These are phyloP conservation scores for Aptenodytes forsteri DNA, from an alignment of 2,113 vertebrate species.

Conservation along the genomic window DNA sequence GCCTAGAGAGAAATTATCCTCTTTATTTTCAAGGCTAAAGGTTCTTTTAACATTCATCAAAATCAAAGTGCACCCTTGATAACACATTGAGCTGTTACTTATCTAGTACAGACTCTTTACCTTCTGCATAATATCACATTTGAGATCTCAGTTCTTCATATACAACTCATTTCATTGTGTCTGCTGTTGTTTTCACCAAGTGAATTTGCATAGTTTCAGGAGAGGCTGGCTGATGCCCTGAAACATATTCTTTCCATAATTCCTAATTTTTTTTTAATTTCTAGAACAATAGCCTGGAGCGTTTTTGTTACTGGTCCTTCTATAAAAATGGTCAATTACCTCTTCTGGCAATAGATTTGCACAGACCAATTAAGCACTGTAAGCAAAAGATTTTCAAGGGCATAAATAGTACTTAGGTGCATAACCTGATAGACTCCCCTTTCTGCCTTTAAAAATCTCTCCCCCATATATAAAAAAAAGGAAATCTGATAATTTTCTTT, in stretches of 20 bases:
- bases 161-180: slow-evolving; percentile 43
- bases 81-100: slow-evolving; percentile 57
- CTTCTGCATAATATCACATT: slow-evolving; percentile 59
- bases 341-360: background rate
- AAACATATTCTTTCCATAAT: slow-evolving; percentile 52
- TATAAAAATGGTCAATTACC: slow-evolving; percentile 33
- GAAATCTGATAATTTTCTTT: background rate
- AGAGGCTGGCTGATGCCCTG: slow-evolving; percentile 28
- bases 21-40: slow-evolving; percentile 72
- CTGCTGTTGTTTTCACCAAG: slow-evolving; percentile 39
- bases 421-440: background rate
- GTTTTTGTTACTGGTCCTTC: background rate
- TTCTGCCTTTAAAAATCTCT: background rate
- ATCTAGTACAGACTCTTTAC: slow-evolving; percentile 59
- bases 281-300: slow-evolving; percentile 19
- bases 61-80: slow-evolving; percentile 67
- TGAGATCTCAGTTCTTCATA: slow-evolving; percentile 49
- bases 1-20: slow-evolving; percentile 72
- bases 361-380: slow-evolving; percentile 13
- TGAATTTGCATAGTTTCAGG: slow-evolving; percentile 26
- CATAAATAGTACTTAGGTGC: background rate
- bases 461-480: background rate
- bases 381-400: slow-evolving; percentile 22
- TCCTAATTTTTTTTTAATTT: background rate
- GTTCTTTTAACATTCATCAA: slow-evolving; percentile 71